Conservation (phyloP, 2,797 vertebrate genomes). For the Phaenicophaeus curvirostris region DNA sequence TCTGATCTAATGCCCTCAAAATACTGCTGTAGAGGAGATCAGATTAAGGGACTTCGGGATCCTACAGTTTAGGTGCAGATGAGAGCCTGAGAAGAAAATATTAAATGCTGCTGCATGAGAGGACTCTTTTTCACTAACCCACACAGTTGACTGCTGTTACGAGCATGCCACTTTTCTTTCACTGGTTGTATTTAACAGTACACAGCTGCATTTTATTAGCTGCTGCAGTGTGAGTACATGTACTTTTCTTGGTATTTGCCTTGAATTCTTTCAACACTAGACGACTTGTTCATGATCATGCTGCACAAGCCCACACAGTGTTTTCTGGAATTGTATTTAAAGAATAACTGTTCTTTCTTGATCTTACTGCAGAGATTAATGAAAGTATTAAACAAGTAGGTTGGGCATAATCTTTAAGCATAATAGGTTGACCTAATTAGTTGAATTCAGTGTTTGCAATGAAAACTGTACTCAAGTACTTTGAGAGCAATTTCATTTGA, state of each 20-base stretch:
- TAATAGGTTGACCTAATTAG: conserved; percentile 57
- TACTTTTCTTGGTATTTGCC: conserved; percentile 64
- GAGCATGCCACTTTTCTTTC: not conserved
- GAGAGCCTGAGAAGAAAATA: not conserved
- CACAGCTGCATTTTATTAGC: conserved; percentile 42
- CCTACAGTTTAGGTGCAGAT: not conserved
- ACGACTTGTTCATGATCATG: conserved; percentile 42
- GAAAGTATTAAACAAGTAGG: conserved; percentile 49
- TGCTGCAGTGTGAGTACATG: conserved; percentile 1
- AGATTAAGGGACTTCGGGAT: not conserved
- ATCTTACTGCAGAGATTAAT: conserved; percentile 47
- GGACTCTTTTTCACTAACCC: not conserved
- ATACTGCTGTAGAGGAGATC: not conserved
- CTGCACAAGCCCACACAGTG: conserved; percentile 49
- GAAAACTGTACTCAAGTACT: conserved; percentile 11
- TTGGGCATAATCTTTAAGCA: conserved; percentile 54
- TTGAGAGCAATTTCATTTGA: not conserved
- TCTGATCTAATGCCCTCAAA: not conserved
- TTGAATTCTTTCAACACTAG: conserved; percentile 58
- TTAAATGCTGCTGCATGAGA: not conserved
- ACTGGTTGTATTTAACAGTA: not conserved
- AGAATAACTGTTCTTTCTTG: conserved; percentile 52
- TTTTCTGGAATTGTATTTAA: conserved; percentile 60
- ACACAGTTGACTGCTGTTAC: not conserved
- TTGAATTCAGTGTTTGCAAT: conserved; percentile 29